Percentiles rank a stretch among this genome's conserved stretches.
Evolutionary conservation across 2,797 vertebrate species (phyloP).

Genomic region (Silurus aristotelis): DNA sequence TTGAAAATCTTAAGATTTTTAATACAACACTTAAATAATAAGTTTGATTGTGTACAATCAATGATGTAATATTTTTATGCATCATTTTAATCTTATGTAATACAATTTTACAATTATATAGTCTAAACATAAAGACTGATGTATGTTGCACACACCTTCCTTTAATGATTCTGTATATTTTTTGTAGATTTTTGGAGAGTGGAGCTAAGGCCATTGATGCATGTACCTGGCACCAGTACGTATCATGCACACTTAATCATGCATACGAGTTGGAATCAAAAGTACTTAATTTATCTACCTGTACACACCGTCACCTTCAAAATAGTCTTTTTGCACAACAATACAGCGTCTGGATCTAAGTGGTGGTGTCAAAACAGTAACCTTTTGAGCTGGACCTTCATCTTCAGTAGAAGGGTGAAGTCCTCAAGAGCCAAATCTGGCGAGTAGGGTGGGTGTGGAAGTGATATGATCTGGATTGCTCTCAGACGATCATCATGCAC

Average conservation of each 20-base stretch:
- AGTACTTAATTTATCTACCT: too few species aligned
- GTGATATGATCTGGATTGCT: too few species aligned
- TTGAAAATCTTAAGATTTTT: neutral
- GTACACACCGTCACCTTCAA: too few species aligned
- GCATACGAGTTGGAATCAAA: neutral
- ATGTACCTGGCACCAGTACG: constrained; percentile 96
- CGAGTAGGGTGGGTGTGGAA: too few species aligned
- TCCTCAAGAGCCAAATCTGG: too few species aligned
- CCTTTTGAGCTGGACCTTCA: too few species aligned
- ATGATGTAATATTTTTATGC: neutral
- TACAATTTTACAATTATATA: neutral
- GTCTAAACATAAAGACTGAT: neutral
- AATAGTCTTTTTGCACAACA: too few species aligned
- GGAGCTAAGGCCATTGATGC: constrained; percentile 82
- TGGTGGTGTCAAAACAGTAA: too few species aligned
- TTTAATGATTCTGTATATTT: neutral
- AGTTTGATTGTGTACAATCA: neutral
- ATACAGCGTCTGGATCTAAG: too few species aligned
- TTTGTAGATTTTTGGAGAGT: constrained; percentile 81
- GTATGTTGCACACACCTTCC: neutral
- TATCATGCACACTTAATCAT: constrained; percentile 37
- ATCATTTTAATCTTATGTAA: neutral
- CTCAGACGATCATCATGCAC: too few species aligned
- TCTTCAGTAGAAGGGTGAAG: too few species aligned
- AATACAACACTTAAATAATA: neutral